Percentiles rank a stretch among this genome's conserved stretches.
phyloP scores from a whole-genome alignment of 2,113 vertebrate species.

The Aegithalos caudatus region DNA sequence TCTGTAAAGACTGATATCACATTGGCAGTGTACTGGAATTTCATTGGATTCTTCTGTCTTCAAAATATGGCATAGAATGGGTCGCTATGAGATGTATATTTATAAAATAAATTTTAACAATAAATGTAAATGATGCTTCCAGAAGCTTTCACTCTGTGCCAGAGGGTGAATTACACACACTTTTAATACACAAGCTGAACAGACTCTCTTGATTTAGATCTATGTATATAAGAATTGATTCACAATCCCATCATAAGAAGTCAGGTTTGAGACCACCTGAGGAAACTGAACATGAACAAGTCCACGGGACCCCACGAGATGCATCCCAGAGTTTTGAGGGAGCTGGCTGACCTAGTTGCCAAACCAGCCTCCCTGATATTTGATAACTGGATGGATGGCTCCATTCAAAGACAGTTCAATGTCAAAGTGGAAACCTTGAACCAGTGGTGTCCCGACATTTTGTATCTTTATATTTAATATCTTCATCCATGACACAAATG shows the following conservation, averaged over 20 bases:
- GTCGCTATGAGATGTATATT: neutral
- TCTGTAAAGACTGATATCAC: neutral
- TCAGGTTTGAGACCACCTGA: neutral
- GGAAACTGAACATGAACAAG: neutral
- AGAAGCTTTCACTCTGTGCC: neutral
- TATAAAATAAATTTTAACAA: neutral
- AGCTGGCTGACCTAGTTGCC: neutral
- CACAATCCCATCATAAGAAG: accelerated
- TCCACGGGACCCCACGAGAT: neutral
- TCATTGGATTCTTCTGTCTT: neutral
- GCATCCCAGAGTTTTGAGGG: neutral
- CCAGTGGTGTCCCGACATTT: neutral
- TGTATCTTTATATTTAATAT: no score
- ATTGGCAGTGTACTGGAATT: neutral
- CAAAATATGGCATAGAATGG: neutral
- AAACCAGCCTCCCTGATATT: neutral
- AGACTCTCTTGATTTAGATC: neutral
- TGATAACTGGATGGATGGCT: neutral
- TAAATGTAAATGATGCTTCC: neutral
- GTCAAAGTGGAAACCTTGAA: neutral
- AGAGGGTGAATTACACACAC: neutral
- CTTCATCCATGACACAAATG: neutral
- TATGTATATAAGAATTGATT: neutral
- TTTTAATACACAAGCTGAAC: neutral
- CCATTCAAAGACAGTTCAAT: neutral